Conservation (phyloP, 2,888 invertebrate genomes). For the Scaeva pyrastri region DNA sequence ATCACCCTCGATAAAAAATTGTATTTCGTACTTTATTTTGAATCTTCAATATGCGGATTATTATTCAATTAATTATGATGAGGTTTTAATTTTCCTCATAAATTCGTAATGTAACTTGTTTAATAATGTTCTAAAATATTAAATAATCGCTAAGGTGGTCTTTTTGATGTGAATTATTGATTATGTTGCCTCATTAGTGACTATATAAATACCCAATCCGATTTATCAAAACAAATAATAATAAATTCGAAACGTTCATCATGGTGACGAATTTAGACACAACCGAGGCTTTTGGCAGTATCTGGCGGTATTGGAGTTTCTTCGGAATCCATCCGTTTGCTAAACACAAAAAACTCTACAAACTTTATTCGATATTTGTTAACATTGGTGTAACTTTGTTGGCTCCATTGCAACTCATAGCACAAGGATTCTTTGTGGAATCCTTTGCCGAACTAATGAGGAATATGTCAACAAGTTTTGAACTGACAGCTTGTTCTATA, state of each 20-base stretch:
- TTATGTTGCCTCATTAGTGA: neutral
- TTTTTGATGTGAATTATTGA: slow-evolving; percentile 3
- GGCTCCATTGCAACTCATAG: slow-evolving; percentile 43
- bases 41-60: no score
- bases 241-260: neutral
- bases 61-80: no score
- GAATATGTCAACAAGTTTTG: slow-evolving; percentile 74
- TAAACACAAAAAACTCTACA: slow-evolving; percentile 61
- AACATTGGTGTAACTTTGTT: slow-evolving; percentile 51
- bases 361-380: slow-evolving; percentile 63
- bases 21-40: no score
- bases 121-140: neutral
- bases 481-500: slow-evolving; percentile 63
- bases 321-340: slow-evolving; percentile 74
- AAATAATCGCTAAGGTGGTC: neutral
- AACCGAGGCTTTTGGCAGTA: slow-evolving; percentile 65
- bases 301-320: slow-evolving; percentile 74
- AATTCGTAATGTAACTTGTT: no score
- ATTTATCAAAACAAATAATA: neutral
- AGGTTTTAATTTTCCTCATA: no score
- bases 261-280: slow-evolving; percentile 66
- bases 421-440: slow-evolving; percentile 59
- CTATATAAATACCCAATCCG: slow-evolving; percentile 39
- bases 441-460: slow-evolving; percentile 68
- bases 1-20: no score